Percentiles rank a stretch among this genome's conserved stretches.
phyloP scores from a whole-genome alignment of 2,888 invertebrate species.

The Caenorhabditis wallacei region DNA sequence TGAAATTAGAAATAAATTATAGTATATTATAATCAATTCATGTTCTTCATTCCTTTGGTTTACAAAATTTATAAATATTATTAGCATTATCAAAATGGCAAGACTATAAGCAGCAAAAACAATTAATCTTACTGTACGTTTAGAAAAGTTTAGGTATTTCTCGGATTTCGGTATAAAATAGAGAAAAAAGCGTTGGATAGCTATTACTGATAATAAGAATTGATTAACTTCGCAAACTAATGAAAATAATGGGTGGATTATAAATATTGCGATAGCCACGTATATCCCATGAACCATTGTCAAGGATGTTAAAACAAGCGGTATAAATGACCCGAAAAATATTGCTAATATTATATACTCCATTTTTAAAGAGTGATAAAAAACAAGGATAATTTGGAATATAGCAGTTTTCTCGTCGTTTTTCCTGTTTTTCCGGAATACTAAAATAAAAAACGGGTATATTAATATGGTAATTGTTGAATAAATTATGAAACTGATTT shows the following conservation, averaged over 20 bases:
- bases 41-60: too few relatives aligned
- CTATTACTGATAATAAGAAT: background rate
- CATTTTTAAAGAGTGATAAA: background rate
- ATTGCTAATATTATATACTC: too few relatives aligned
- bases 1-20: background rate
- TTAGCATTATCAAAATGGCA: background rate
- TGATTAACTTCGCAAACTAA: background rate
- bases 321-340: background rate
- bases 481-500: too few relatives aligned
- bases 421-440: too few relatives aligned
- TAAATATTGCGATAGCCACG: too few relatives aligned
- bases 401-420: background rate
- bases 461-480: too few relatives aligned
- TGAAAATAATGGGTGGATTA: too few relatives aligned
- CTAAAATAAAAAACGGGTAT: too few relatives aligned
- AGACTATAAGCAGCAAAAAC: background rate
- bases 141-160: background rate
- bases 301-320: too few relatives aligned
- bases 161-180: background rate
- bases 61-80: background rate
- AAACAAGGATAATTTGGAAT: background rate
- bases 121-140: background rate
- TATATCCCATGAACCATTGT: too few relatives aligned
- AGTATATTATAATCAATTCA: too few relatives aligned
- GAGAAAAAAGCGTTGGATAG: background rate